Evolutionary conservation across 2,113 vertebrate species (phyloP).

Genomic region (Ursus arctos): DNA sequence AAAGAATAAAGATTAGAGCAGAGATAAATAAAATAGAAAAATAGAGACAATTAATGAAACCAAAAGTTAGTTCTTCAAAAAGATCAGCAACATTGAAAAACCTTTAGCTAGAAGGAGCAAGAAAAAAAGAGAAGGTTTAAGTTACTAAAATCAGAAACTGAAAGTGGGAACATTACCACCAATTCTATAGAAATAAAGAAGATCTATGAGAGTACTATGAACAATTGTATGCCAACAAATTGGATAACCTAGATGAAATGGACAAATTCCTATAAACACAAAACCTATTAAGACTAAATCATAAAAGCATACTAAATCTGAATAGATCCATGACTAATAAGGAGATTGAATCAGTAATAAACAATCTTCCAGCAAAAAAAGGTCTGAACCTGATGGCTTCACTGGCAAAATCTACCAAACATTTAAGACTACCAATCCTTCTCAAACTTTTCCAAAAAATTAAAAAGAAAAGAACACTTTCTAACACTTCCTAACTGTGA

Average conservation of each 20-base stretch:
- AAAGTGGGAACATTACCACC: background rate
- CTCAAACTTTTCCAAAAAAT: background rate
- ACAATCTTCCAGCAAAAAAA: background rate
- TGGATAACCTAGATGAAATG: background rate
- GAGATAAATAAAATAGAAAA: background rate
- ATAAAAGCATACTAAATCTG: background rate
- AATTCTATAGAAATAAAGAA: background rate
- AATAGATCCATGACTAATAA: background rate
- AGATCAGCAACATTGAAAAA: background rate
- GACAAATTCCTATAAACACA: background rate
- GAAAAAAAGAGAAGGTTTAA: background rate
- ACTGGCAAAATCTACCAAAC: background rate
- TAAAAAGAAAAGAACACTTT: background rate
- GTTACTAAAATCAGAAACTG: background rate
- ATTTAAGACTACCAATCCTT: background rate
- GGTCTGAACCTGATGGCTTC: background rate
- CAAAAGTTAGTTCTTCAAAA: background rate
- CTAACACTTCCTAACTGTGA: background rate
- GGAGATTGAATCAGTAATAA: background rate
- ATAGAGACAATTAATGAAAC: background rate
- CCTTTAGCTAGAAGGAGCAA: background rate
- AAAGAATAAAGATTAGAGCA: background rate
- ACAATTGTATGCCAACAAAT: background rate
- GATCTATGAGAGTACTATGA: background rate
- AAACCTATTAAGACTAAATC: background rate